These are phyloP conservation scores for Atherinosoma microstoma DNA, from an alignment of 2,797 vertebrate species.

Conservation along the genomic window DNA sequence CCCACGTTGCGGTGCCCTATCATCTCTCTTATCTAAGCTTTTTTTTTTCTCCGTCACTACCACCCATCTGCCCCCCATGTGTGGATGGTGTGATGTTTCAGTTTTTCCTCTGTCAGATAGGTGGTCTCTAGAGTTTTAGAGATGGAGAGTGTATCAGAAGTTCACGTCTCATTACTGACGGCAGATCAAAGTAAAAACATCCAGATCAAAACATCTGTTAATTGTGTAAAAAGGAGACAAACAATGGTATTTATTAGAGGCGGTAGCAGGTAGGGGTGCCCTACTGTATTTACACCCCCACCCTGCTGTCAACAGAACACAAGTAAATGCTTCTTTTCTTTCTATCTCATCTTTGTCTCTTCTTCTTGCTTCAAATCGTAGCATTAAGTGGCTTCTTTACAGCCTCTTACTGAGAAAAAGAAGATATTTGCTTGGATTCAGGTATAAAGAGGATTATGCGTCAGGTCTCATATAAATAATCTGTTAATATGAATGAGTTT, in stretches of 20 bases:
- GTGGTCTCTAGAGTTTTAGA: slow-evolving; percentile 68
- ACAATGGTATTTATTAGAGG: slow-evolving; percentile 70
- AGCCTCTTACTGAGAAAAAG: slow-evolving; percentile 12
- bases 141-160: slow-evolving; percentile 55
- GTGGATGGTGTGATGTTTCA: slow-evolving; percentile 61
- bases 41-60: slow-evolving; percentile 49
- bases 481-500: neutral
- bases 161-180: slow-evolving; percentile 71
- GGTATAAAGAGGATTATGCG: slow-evolving; percentile 4
- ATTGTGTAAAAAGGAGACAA: slow-evolving; percentile 78
- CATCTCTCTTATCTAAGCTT: slow-evolving; percentile 65
- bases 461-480: neutral
- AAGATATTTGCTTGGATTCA: accelerated
- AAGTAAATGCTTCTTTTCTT: slow-evolving; percentile 32
- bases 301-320: slow-evolving; percentile 69
- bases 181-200: slow-evolving; percentile 71
- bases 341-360: slow-evolving; percentile 46
- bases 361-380: neutral
- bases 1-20: slow-evolving; percentile 64
- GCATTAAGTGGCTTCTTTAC: slow-evolving; percentile 16
- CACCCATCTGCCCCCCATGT: slow-evolving; percentile 22
- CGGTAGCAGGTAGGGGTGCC: slow-evolving; percentile 53
- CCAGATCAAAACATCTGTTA: slow-evolving; percentile 76
- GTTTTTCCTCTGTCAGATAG: slow-evolving; percentile 60
- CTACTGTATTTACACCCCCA: slow-evolving; percentile 63